phyloP scores from a whole-genome alignment of 2,797 vertebrate species.

The Pipistrellus pipistrellus region DNA sequence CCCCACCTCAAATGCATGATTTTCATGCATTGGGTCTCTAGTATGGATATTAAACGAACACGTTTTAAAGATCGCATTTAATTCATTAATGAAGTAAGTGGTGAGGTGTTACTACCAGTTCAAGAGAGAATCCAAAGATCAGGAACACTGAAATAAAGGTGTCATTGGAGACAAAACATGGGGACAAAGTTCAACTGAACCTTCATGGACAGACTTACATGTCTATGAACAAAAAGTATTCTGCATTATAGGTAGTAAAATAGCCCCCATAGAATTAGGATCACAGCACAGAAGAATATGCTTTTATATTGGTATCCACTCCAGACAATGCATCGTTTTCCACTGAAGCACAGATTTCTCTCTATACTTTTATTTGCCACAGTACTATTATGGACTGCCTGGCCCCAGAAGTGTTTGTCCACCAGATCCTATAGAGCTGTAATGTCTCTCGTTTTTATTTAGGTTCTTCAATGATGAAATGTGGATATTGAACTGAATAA shows the following conservation, averaged over 20 bases:
- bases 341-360: background rate
- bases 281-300: background rate
- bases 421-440: background rate
- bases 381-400: background rate
- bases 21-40: no score
- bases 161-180: background rate
- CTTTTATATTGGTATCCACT: background rate
- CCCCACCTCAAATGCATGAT: no score
- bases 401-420: background rate
- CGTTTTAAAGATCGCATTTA: background rate
- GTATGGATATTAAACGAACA: background rate
- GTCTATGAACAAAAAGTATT: background rate
- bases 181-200: background rate
- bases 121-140: background rate
- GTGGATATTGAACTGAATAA: background rate
- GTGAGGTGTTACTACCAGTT: background rate
- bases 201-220: background rate
- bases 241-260: background rate
- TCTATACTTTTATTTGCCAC: background rate
- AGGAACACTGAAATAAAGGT: background rate
- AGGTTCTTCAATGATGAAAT: background rate
- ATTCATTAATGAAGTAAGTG: background rate
- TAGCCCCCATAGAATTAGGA: background rate
- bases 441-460: background rate
- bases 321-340: background rate